These are phyloP conservation scores for Parauchenoglanis ngamensis DNA, from an alignment of 2,797 vertebrate species.

Conservation along the genomic window DNA sequence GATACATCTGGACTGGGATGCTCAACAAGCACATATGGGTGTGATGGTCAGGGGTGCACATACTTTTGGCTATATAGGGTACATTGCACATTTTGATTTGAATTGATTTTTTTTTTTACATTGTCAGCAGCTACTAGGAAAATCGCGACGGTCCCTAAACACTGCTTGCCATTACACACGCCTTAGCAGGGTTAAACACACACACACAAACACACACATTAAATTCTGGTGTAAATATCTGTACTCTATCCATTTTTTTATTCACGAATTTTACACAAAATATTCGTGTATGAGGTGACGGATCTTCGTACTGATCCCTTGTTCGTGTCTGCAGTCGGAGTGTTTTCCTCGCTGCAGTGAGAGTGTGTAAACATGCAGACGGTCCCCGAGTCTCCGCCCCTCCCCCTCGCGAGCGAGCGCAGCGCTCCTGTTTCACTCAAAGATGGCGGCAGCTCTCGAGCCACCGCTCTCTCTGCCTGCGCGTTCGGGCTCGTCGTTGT, in stretches of 20 bases:
- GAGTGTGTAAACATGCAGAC: conserved; percentile 66
- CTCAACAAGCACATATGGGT: too few relatives aligned
- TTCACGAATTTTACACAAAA: background rate
- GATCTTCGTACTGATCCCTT: background rate
- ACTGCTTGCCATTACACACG: background rate
- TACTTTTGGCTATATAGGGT: background rate
- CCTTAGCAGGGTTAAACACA: background rate
- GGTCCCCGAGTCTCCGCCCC: conserved; percentile 78
- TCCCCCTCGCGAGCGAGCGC: conserved; percentile 75
- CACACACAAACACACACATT: background rate
- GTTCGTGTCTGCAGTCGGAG: background rate
- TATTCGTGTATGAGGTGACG: background rate
- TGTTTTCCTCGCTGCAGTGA: background rate
- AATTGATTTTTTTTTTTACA: background rate
- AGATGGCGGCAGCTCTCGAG: conserved; percentile 84
- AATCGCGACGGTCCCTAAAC: conserved; percentile 66
- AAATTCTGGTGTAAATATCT: background rate
- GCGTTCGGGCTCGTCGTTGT: conserved; percentile 78
- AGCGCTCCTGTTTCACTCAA: conserved; percentile 83
- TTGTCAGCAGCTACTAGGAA: conserved; percentile 30
- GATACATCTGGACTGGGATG: too few relatives aligned
- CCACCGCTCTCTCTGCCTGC: conserved; percentile 79
- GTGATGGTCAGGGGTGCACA: background rate
- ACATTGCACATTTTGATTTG: background rate
- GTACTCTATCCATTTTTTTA: background rate